A percentile compares a stretch with the other conserved stretches of the same genome.
Conservation (phyloP, 1,140 invertebrate species). For the Trialeurodes vaporariorum region DNA sequence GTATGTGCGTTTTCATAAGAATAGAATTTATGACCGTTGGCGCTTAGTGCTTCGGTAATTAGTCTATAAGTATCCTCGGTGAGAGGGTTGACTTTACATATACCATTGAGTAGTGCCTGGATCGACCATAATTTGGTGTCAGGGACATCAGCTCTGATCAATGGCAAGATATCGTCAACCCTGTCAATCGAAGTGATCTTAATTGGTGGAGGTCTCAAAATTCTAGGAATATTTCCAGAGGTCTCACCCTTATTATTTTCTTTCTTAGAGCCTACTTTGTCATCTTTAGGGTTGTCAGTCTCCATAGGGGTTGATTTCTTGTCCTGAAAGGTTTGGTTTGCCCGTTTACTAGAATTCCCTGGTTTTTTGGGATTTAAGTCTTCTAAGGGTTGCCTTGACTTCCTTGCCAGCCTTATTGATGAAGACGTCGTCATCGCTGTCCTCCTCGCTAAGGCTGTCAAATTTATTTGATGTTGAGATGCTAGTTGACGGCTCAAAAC, state of each 20-base stretch:
- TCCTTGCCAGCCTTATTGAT: not conserved
- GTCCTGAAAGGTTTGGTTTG: not conserved
- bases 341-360: not conserved
- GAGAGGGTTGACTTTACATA: not conserved
- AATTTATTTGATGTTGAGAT: too few species aligned
- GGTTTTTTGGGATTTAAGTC: not conserved
- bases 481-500: too few species aligned
- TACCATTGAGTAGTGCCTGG: not conserved
- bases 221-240: not conserved
- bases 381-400: not conserved
- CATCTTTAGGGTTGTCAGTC: too few species aligned
- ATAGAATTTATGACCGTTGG: not conserved
- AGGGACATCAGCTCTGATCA: not conserved
- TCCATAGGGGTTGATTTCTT: not conserved
- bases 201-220: not conserved
- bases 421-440: not conserved
- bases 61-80: not conserved
- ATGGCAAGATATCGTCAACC: not conserved
- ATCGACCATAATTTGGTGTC: not conserved
- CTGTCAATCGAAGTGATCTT: not conserved
- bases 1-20: not conserved
- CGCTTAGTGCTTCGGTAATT: not conserved
- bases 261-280: too few species aligned
- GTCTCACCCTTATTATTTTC: not conserved
- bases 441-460: too few species aligned